A percentile compares a stretch with the other conserved stretches of the same genome.
Conservation (phyloP, 2,888 invertebrate genomes). For the Heliconius hortense region DNA sequence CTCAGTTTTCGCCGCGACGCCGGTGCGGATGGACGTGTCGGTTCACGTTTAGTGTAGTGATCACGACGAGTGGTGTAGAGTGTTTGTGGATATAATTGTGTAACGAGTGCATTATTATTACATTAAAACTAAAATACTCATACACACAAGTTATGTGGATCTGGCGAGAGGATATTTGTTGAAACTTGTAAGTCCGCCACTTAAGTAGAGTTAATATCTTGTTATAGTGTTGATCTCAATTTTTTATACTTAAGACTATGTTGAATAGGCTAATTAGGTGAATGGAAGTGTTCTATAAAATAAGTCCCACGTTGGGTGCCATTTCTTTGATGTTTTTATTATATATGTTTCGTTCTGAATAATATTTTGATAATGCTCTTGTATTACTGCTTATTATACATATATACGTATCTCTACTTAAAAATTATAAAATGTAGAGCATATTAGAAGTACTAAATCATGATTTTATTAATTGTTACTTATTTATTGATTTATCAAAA, state of each 20-base stretch:
- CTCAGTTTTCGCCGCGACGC: slow-evolving; percentile 64
- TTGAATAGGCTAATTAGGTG: slow-evolving; percentile 9
- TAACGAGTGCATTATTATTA: slow-evolving; percentile 41
- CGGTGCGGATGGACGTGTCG: slow-evolving; percentile 55
- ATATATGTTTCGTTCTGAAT: not conserved
- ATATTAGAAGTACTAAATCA: no score
- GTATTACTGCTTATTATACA: not conserved
- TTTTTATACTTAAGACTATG: not conserved
- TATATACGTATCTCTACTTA: no score
- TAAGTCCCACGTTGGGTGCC: slow-evolving; percentile 46
- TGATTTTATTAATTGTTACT: no score
- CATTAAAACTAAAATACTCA: slow-evolving; percentile 13
- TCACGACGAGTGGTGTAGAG: slow-evolving; percentile 53
- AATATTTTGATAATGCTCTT: not conserved
- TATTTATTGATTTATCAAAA: no score
- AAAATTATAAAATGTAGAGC: no score
- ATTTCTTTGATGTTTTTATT: slow-evolving; percentile 4
- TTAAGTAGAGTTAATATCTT: not conserved
- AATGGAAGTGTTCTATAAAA: not conserved
- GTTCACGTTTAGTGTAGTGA: slow-evolving; percentile 60
- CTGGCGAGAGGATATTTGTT: slow-evolving; percentile 19
- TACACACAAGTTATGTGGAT: slow-evolving; percentile 12
- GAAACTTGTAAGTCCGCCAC: slow-evolving; percentile 38
- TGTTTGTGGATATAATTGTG: slow-evolving; percentile 47
- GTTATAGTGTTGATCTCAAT: not conserved